phyloP scores from a whole-genome alignment of 2,113 vertebrate species.

The Rhipidura dahli region DNA sequence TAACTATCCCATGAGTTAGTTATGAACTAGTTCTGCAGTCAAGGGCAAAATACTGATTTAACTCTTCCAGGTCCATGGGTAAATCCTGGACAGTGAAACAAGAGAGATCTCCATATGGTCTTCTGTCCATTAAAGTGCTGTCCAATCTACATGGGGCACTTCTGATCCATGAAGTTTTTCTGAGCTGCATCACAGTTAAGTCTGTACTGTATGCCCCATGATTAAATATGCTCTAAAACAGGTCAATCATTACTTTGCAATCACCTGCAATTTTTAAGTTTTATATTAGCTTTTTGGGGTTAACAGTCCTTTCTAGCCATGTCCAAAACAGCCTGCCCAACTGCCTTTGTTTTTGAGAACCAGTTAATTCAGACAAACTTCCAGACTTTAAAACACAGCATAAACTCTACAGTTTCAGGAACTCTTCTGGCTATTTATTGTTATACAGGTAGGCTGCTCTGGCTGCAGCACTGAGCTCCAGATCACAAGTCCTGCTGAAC shows the following conservation, averaged over 20 bases:
- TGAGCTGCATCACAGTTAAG: not conserved
- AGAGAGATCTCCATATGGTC: not conserved
- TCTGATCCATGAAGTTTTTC: not conserved
- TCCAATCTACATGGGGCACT: not conserved
- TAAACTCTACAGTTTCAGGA: not conserved
- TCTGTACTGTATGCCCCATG: rapidly evolving
- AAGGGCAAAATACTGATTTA: not conserved
- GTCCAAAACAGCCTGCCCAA: not conserved
- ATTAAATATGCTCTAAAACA: not conserved
- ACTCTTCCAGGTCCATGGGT: not conserved
- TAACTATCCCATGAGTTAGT: not conserved
- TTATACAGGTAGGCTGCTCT: not conserved
- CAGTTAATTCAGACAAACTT: not conserved
- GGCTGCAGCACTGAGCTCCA: not conserved
- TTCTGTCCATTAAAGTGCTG: not conserved
- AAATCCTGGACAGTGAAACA: not conserved
- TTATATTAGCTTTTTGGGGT: not conserved
- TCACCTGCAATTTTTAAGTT: not conserved
- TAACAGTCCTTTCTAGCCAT: not conserved
- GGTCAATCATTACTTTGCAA: not conserved
- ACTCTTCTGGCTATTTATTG: not conserved
- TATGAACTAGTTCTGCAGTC: not conserved
- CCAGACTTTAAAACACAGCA: not conserved
- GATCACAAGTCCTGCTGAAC: not conserved
- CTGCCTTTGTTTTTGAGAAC: not conserved